Percentiles rank a stretch among this genome's conserved stretches.
phyloP scores from a whole-genome alignment of 2,888 invertebrate species.

The Drosophila neotestacea region DNA sequence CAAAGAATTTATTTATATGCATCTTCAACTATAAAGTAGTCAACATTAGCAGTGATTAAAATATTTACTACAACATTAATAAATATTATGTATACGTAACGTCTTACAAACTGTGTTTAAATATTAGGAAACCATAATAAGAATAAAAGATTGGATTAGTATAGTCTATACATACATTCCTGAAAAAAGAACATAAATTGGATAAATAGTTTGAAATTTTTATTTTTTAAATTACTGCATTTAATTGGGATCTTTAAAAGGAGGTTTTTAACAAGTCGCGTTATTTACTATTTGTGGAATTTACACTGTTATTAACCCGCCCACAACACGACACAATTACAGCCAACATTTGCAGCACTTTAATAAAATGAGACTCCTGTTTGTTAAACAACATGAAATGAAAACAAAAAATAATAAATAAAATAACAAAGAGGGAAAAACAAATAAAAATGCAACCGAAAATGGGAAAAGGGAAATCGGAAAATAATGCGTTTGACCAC shows the following conservation, averaged over 20 bases:
- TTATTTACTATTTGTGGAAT: conserved; percentile 57
- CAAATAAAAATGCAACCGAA: neutral
- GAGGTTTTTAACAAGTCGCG: conserved; percentile 30
- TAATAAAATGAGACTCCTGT: conserved; percentile 27
- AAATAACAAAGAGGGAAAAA: conserved; percentile 8
- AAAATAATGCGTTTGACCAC: conserved; percentile 77
- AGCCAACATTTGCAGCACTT: conserved; percentile 30
- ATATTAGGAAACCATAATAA: too few relatives aligned
- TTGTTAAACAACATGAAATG: conserved; percentile 13
- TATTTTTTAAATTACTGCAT: conserved; percentile 5
- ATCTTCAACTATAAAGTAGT: too few relatives aligned
- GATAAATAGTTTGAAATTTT: neutral
- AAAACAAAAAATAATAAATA: conserved; percentile 23
- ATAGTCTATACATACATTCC: neutral
- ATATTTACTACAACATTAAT: too few relatives aligned
- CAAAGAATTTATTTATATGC: too few relatives aligned
- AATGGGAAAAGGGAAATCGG: conserved; percentile 43
- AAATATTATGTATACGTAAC: neutral
- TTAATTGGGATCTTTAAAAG: conserved; percentile 11
- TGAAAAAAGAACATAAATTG: neutral
- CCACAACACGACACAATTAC: conserved; percentile 53
- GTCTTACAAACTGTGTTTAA: too few relatives aligned
- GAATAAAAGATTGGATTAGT: too few relatives aligned
- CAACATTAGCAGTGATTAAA: too few relatives aligned
- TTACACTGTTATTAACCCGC: conserved; percentile 70